phyloP scores from a whole-genome alignment of 2,113 vertebrate genomes.

The Oncorhynchus masou region DNA sequence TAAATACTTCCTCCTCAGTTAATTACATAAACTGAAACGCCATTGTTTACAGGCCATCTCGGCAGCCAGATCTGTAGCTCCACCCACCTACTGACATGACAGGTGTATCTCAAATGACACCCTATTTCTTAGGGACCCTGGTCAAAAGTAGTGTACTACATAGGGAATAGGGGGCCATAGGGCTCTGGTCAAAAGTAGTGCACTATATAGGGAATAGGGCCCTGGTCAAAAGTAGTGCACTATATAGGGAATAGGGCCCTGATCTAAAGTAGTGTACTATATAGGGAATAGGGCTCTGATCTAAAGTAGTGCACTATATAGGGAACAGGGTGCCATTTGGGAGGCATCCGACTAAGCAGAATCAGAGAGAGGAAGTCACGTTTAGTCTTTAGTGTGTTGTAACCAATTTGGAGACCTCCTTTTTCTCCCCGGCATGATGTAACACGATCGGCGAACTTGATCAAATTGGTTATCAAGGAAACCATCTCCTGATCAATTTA shows the following conservation, averaged over 20 bases:
- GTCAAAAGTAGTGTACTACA: no score
- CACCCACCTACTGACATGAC: slow-evolving; percentile 73
- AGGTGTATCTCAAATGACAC: no score
- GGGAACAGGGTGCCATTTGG: no score
- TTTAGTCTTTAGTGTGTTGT: slow-evolving; percentile 84
- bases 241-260: no score
- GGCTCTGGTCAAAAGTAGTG: no score
- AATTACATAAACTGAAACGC: slow-evolving; percentile 90
- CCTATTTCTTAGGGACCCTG: no score
- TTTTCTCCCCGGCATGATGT: slow-evolving; percentile 78
- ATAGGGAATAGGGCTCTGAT: no score
- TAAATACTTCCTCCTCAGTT: slow-evolving; percentile 95
- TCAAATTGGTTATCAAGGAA: slow-evolving; percentile 98
- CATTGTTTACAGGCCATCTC: slow-evolving; percentile 87
- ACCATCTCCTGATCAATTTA: slow-evolving; percentile 97
- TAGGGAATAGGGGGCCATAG: no score
- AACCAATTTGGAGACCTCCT: slow-evolving; percentile 74
- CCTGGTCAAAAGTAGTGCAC: no score
- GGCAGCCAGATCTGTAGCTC: slow-evolving; percentile 65
- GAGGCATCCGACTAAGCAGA: slow-evolving; percentile 67
- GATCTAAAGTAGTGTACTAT: no score
- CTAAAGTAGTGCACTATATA: no score
- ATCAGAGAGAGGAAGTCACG: slow-evolving; percentile 85
- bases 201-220: no score
- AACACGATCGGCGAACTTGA: slow-evolving; percentile 90